phyloP scores from a whole-genome alignment of 2,113 vertebrate genomes.

The Pelusios castaneus region DNA sequence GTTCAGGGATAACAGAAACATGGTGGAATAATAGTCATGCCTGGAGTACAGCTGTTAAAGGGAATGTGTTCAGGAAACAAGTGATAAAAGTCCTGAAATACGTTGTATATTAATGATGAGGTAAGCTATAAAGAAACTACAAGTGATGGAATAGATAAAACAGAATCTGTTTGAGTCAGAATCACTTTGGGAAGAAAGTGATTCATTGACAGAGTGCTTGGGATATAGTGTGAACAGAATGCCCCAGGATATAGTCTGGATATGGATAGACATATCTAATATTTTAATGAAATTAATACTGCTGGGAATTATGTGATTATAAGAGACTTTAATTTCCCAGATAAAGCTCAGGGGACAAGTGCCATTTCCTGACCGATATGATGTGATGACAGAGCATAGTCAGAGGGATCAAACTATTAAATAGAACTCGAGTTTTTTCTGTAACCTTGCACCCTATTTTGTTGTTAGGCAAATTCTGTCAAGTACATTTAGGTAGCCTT shows the following conservation, averaged over 20 bases:
- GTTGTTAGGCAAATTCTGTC: background rate
- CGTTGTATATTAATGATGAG: background rate
- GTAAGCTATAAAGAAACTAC: background rate
- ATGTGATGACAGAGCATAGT: background rate
- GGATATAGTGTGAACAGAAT: background rate
- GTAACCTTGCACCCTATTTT: background rate
- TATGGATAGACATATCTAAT: background rate
- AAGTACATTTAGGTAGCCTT: background rate
- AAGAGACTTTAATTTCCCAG: background rate
- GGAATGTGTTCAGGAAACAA: background rate
- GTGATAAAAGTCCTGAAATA: background rate
- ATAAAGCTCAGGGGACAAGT: background rate
- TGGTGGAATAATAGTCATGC: background rate
- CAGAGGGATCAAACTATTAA: background rate
- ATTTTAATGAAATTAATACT: background rate
- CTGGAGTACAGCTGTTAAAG: background rate
- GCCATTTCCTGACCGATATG: background rate
- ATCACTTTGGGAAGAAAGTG: background rate
- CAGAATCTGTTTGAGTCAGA: background rate
- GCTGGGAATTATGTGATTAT: background rate
- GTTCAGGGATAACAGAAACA: background rate
- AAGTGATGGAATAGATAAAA: background rate
- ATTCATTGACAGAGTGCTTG: background rate
- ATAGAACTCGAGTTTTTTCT: background rate
- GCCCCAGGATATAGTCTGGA: background rate